phyloP scores from a whole-genome alignment of 37 sponge, comb jelly and placozoan genomes.

The Oopsacas minuta region DNA sequence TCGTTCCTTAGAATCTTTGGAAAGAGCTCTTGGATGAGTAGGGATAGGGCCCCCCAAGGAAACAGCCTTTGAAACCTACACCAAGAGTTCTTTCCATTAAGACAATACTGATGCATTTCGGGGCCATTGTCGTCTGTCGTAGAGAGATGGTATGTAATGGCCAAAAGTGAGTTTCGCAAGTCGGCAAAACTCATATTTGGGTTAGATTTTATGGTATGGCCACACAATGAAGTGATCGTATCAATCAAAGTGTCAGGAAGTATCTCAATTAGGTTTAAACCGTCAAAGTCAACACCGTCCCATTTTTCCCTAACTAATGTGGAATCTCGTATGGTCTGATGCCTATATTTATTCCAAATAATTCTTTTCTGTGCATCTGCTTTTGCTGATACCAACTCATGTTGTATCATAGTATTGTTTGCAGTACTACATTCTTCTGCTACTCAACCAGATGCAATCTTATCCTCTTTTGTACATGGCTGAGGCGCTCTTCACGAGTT shows the following conservation, averaged over 20 bases:
- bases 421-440: not conserved
- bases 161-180: not conserved
- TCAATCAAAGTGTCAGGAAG: not conserved
- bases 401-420: not conserved
- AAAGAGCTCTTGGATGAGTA: constrained; percentile 6
- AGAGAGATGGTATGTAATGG: not conserved
- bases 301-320: not conserved
- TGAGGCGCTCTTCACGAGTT: not conserved
- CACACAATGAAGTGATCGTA: not conserved
- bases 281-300: too few relatives aligned
- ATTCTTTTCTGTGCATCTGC: not conserved
- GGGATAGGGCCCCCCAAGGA: not conserved
- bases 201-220: not conserved
- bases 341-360: not conserved
- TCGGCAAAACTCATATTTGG: not conserved
- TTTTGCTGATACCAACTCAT: not conserved
- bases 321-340: not conserved
- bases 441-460: not conserved
- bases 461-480: not conserved
- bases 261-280: not conserved
- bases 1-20: not conserved
- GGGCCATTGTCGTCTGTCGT: not conserved
- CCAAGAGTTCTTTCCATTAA: not conserved
- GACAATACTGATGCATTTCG: constrained; percentile 19
- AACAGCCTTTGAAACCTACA: not conserved